Conservation (phyloP, 2,113 vertebrate genomes). For the Chaetorhynchus papuensis region DNA sequence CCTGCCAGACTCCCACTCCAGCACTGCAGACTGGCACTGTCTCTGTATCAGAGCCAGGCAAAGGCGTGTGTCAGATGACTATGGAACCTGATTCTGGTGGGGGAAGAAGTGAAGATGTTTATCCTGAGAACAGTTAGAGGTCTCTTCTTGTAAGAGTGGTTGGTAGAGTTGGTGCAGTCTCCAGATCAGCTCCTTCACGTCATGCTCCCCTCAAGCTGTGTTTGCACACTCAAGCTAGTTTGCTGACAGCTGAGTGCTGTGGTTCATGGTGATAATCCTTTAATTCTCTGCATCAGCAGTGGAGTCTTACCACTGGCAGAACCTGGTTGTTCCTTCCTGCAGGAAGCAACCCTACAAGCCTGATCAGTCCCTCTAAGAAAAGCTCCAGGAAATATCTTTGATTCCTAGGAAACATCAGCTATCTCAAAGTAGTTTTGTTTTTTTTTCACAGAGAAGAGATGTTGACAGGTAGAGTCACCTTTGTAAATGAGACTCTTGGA, state of each 20-base stretch:
- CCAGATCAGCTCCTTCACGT: not conserved
- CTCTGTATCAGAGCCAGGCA: not conserved
- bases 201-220: not conserved
- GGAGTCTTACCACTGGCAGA: not conserved
- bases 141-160: not conserved
- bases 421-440: not conserved
- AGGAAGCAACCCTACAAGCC: not conserved
- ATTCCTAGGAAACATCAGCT: not conserved
- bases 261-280: not conserved
- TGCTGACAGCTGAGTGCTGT: not conserved
- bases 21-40: not conserved
- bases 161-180: not conserved
- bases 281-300: not conserved
- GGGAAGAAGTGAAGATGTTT: not conserved
- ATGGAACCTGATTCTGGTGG: not conserved
- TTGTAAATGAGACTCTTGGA: not conserved
- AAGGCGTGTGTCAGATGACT: fast-evolving
- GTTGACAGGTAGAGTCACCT: not conserved
- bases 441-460: not conserved
- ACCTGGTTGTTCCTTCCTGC: not conserved
- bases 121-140: not conserved
- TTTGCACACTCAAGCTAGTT: not conserved
- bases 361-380: not conserved
- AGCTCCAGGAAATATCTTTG: not conserved
- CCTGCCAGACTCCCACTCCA: not conserved